phyloP scores from a whole-genome alignment of 2,113 vertebrate species.

The Cavia aperea region DNA sequence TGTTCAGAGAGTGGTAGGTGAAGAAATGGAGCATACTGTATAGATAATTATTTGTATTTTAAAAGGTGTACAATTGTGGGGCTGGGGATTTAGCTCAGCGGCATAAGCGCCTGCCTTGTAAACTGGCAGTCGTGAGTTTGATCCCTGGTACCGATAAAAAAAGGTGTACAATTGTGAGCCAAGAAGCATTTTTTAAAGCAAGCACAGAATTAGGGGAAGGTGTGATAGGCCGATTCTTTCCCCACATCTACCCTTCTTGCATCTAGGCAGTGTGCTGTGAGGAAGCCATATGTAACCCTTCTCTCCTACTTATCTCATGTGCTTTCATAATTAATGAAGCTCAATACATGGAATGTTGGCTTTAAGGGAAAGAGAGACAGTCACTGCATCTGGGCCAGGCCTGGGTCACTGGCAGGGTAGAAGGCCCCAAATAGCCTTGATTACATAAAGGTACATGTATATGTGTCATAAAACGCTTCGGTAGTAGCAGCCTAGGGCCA shows the following conservation, averaged over 20 bases:
- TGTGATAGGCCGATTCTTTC: not conserved
- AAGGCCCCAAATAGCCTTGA: conserved; percentile 26
- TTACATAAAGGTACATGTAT: not conserved
- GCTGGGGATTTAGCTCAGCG: too few relatives aligned
- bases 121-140: too few relatives aligned
- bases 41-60: not conserved
- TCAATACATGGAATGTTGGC: conserved; percentile 49
- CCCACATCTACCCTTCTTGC: not conserved
- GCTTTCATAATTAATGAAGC: conserved; percentile 1
- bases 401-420: conserved; percentile 45
- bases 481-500: conserved; percentile 31
- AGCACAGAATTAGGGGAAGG: not conserved
- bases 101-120: too few relatives aligned
- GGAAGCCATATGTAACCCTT: not conserved
- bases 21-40: not conserved
- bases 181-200: conserved; percentile 17
- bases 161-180: not conserved
- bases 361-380: not conserved
- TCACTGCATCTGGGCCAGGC: not conserved
- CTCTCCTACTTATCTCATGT: not conserved
- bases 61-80: not conserved
- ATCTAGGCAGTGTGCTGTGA: not conserved
- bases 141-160: not conserved
- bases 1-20: not conserved
- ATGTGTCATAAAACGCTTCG: conserved; percentile 20